These are phyloP conservation scores for Pseudorhombus dupliciocellatus DNA, from an alignment of 2,113 vertebrate species.

Conservation along the genomic window DNA sequence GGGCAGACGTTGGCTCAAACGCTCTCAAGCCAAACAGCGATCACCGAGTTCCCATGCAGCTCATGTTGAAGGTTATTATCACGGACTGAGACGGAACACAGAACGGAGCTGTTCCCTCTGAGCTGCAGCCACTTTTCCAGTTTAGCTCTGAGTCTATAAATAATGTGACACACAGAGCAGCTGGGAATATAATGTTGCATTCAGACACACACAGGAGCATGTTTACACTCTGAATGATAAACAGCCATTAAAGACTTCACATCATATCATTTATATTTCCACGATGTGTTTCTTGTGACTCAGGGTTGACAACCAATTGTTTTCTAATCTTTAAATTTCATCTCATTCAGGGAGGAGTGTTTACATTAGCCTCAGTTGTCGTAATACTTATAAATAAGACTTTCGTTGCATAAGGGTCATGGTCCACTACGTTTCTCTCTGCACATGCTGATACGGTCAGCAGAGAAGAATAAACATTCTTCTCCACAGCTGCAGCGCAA, in stretches of 20 bases:
- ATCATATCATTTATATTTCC: background rate
- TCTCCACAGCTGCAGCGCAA: slow-evolving; percentile 7
- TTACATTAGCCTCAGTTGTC: background rate
- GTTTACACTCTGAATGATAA: background rate
- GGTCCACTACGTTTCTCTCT: background rate
- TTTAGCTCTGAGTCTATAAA: slow-evolving; percentile 60
- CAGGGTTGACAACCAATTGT: too few species aligned
- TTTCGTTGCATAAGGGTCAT: slow-evolving; percentile 27
- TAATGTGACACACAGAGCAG: slow-evolving; percentile 57
- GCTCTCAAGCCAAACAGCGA: slow-evolving; percentile 11
- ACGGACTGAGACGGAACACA: background rate
- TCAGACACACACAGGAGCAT: slow-evolving; percentile 24
- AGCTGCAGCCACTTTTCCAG: slow-evolving; percentile 56
- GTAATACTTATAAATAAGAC: background rate
- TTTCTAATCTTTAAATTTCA: background rate
- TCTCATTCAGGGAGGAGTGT: slow-evolving; percentile 5
- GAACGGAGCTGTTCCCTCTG: slow-evolving; percentile 46
- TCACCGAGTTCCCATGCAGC: slow-evolving; percentile 16
- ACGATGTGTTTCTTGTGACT: background rate
- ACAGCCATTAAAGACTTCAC: background rate
- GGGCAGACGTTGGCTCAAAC: background rate
- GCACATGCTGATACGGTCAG: slow-evolving; percentile 35
- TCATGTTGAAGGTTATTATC: slow-evolving; percentile 15
- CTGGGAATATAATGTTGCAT: slow-evolving; percentile 46
- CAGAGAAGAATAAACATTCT: slow-evolving; percentile 32